A percentile compares a stretch with the other conserved stretches of the same genome.
phyloP scores from a whole-genome alignment of 2,888 invertebrate genomes.

The Hymenopus coronatus region DNA sequence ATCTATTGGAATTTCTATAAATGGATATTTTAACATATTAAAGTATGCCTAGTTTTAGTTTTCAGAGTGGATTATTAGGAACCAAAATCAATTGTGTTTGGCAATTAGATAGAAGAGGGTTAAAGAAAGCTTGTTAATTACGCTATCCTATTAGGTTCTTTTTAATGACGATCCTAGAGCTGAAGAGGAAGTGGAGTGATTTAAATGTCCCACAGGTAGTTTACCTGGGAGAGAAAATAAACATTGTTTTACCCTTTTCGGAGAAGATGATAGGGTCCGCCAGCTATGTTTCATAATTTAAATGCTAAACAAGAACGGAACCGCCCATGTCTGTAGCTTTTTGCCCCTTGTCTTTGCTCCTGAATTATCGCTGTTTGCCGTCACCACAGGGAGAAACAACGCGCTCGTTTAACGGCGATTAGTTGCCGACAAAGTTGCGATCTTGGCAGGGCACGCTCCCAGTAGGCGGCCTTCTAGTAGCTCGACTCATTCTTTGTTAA shows the following conservation, averaged over 20 bases:
- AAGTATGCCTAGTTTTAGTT: no score
- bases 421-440: background rate
- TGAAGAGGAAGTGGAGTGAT: background rate
- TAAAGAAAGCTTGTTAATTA: background rate
- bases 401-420: background rate
- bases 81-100: no score
- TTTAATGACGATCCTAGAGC: background rate
- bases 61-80: no score
- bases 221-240: background rate
- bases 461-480: background rate
- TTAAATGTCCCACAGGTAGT: background rate
- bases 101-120: no score
- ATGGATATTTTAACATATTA: no score
- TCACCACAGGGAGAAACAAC: background rate
- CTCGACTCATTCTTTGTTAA: background rate
- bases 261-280: background rate
- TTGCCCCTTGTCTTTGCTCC: background rate
- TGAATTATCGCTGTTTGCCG: background rate
- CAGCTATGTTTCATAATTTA: background rate
- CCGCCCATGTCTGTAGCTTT: background rate
- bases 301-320: background rate
- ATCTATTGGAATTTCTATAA: no score
- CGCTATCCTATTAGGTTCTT: background rate
- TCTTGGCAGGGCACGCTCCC: background rate
- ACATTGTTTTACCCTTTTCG: background rate